These are phyloP conservation scores for Germaria angustata DNA, from an alignment of 2,888 invertebrate genomes.

Conservation along the genomic window DNA sequence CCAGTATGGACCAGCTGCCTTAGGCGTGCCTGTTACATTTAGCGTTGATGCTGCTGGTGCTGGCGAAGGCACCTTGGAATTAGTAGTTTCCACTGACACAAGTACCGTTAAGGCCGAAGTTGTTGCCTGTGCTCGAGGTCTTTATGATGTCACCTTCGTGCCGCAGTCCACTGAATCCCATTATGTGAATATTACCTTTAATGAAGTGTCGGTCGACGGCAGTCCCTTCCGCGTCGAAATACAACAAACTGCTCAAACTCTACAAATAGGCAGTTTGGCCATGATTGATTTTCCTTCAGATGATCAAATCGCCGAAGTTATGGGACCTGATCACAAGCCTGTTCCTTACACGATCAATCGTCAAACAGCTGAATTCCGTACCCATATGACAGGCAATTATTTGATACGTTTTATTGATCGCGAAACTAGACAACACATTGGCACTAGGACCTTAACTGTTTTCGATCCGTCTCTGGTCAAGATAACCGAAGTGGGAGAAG, in stretches of 20 bases:
- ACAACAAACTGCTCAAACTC: conserved; percentile 86
- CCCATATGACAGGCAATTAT: conserved; percentile 87
- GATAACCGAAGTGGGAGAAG: conserved; percentile 87
- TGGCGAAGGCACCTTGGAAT: conserved; percentile 94
- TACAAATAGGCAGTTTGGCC: conserved; percentile 84
- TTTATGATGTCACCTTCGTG: conserved; percentile 95
- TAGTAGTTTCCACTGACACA: conserved; percentile 93
- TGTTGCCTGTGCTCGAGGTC: conserved; percentile 91
- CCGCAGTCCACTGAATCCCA: conserved; percentile 94
- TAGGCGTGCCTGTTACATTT: conserved; percentile 93
- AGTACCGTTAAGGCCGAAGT: conserved; percentile 95
- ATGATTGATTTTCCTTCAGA: conserved; percentile 84
- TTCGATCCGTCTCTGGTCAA: conserved; percentile 88
- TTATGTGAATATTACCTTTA: conserved; percentile 95
- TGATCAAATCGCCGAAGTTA: conserved; percentile 84
- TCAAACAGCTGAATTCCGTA: conserved; percentile 88
- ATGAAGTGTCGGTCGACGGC: conserved; percentile 93
- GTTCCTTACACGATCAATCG: conserved; percentile 83
- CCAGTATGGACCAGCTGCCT: conserved; percentile 79
- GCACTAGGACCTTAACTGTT: conserved; percentile 87
- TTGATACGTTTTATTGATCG: conserved; percentile 85
- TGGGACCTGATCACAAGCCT: conserved; percentile 84
- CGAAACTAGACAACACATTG: conserved; percentile 83
- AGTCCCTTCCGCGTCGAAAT: conserved; percentile 93
- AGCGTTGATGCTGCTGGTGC: conserved; percentile 97